Base-by-base conservation (phyloP, 2,113 vertebrate species). In the Colius striatus region DNA sequence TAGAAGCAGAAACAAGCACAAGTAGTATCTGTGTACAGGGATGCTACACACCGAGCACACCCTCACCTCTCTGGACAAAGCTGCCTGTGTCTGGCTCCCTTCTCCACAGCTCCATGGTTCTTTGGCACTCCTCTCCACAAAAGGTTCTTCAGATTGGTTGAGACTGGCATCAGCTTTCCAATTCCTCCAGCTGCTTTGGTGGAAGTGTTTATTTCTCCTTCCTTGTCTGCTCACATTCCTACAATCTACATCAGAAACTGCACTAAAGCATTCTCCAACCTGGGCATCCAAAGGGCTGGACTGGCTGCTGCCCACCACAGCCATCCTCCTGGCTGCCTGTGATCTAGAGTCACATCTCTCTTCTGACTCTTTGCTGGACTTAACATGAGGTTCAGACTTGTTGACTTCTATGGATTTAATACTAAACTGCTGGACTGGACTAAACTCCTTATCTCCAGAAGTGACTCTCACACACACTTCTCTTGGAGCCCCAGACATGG, bases 41-140 rank as follows among this genome's bases (percentile, higher is more conserved):
- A 84, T 84, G 79, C 48, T 88, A 70, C 27, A 25, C 48, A 68
- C 58, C 26, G 55, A 94, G 63, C 48, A 79, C 53, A 67, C 29
- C n/a, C 97, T 95, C 75, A 97, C 97, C 96, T 92, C 54, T 63
- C 60, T 26, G 74, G 51, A 86, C 22, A 50, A 7, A 58, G 41
- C 43, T 54, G 60, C 43, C 73, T 65, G 15, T 26, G 38, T 22
- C 67, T 89, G 79, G 80, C 32, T 88, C 34, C 63, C 21, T 86
- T 70, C 94, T 79, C 85, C 89, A 68, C 23, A 36, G 73, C 38
- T 57, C 23, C 0, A 0, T 29, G 30, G 43, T 19, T 88, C 61
- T 65, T 51, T 25, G 19, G 19, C 16, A 41, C 13, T 85, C 84
- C 18, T 61, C 54, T 74, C 72, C 67, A 38, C 36, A 76, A 47